Conservation (phyloP, 2,113 vertebrate genomes). For the Zeus faber region DNA sequence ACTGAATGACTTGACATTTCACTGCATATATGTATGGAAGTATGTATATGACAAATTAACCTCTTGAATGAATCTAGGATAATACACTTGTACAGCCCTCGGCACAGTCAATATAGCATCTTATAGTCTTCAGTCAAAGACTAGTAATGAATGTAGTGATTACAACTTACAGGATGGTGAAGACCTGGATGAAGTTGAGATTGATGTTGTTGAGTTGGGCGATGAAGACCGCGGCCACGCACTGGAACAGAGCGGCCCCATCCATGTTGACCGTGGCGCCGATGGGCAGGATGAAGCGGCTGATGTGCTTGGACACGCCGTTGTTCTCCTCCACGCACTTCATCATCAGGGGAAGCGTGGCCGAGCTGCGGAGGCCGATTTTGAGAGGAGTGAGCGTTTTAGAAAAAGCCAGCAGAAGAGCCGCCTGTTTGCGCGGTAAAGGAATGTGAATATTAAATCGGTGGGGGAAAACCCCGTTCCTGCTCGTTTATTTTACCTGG, state of each 20-base stretch:
- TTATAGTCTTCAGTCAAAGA: too few species aligned
- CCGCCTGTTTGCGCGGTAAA: not conserved
- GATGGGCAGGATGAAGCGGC: constrained; percentile 90
- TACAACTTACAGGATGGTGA: constrained; percentile 86
- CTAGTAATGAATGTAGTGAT: too few species aligned
- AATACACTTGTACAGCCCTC: too few species aligned
- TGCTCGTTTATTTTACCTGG: constrained; percentile 71
- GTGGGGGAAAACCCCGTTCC: not conserved
- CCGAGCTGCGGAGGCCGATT: constrained; percentile 70
- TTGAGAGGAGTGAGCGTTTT: not conserved
- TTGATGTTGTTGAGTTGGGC: constrained; percentile 79
- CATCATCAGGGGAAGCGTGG: constrained; percentile 89
- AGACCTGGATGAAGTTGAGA: constrained; percentile 84
- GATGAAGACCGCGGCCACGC: constrained; percentile 87
- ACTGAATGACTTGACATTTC: too few species aligned
- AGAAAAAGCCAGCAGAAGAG: not conserved
- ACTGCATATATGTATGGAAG: too few species aligned
- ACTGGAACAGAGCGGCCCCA: constrained; percentile 89
- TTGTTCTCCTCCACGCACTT: constrained; percentile 89
- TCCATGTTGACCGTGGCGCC: constrained; percentile 94
- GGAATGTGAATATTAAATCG: not conserved
- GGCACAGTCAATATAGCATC: too few species aligned
- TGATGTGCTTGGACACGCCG: constrained; percentile 84
- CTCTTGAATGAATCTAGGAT: too few species aligned
- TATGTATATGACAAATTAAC: too few species aligned